These are phyloP conservation scores for Clarias batrachus DNA, from an alignment of 2,113 vertebrate species.

Conservation along the genomic window DNA sequence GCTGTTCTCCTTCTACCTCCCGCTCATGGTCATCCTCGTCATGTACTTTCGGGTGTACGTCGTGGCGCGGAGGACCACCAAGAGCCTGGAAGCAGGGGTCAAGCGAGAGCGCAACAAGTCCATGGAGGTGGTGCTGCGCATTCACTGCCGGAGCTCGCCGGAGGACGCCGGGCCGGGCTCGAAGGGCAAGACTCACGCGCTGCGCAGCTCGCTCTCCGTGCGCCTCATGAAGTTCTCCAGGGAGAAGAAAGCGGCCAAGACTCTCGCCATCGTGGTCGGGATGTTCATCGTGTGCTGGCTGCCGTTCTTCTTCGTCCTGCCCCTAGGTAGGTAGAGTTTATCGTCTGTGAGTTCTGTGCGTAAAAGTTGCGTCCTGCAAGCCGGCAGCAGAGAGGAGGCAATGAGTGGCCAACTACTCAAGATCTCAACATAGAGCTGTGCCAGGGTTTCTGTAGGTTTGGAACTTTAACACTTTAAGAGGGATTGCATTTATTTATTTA, in stretches of 20 bases:
- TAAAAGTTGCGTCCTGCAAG: neutral
- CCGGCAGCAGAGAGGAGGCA: neutral
- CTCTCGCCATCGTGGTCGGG: slow-evolving; percentile 94
- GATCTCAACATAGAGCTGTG: too few species aligned
- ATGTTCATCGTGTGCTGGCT: slow-evolving; percentile 98
- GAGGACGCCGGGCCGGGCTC: slow-evolving; percentile 75
- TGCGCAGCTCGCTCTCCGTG: slow-evolving; percentile 90
- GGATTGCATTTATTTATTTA: neutral
- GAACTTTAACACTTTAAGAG: neutral
- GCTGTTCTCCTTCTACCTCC: slow-evolving; percentile 95
- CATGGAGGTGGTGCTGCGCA: slow-evolving; percentile 90
- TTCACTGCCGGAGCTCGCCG: slow-evolving; percentile 84
- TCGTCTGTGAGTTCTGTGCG: neutral
- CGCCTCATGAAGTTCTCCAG: slow-evolving; percentile 95
- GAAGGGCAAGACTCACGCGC: slow-evolving; percentile 82
- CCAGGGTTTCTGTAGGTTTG: too few species aligned
- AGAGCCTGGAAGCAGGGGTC: slow-evolving; percentile 90
- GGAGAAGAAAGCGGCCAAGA: slow-evolving; percentile 97
- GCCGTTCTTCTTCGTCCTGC: slow-evolving; percentile 95
- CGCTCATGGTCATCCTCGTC: slow-evolving; percentile 89
- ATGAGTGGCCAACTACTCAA: neutral
- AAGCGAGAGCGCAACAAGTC: slow-evolving; percentile 91
- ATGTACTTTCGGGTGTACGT: slow-evolving; percentile 98
- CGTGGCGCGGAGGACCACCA: slow-evolving; percentile 91
- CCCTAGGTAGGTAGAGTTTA: slow-evolving; percentile 82